Conservation (phyloP, 2,797 vertebrate species). For the Pseudomugil gertrudae region DNA sequence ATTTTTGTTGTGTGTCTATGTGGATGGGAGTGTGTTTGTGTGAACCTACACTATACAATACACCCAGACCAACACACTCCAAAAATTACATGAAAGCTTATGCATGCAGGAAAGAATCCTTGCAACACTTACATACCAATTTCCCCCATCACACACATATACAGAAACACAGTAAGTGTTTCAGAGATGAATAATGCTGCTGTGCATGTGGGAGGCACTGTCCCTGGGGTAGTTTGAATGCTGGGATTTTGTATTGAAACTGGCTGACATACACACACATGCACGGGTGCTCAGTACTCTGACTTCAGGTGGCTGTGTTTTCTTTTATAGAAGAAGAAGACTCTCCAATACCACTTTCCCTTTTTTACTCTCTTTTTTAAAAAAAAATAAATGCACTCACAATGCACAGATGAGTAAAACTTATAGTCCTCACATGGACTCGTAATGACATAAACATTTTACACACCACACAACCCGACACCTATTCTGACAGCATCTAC, state of each 20-base stretch:
- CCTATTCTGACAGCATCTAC: slow-evolving; percentile 28
- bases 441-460: slow-evolving; percentile 32
- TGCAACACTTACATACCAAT: slow-evolving; percentile 21
- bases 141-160: slow-evolving; percentile 7
- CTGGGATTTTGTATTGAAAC: slow-evolving; percentile 64
- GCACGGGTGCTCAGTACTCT: slow-evolving; percentile 30
- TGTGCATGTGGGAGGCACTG: slow-evolving; percentile 67
- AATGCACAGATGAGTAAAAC: slow-evolving; percentile 18
- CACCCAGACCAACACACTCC: slow-evolving; percentile 17
- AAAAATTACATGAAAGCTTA: slow-evolving; percentile 23
- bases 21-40: slow-evolving; percentile 21
- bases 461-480: slow-evolving; percentile 29
- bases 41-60: slow-evolving; percentile 39
- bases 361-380: slow-evolving; percentile 26
- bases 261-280: slow-evolving; percentile 47
- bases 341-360: slow-evolving; percentile 37
- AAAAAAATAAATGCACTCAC: slow-evolving; percentile 45
- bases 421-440: slow-evolving; percentile 26
- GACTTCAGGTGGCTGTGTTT: slow-evolving; percentile 69
- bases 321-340: slow-evolving; percentile 61
- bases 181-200: slow-evolving; percentile 80
- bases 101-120: slow-evolving; percentile 22
- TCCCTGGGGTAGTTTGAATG: slow-evolving; percentile 70
- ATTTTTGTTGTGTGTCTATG: slow-evolving; percentile 34
- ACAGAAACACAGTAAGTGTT: slow-evolving; percentile 31